Evolutionary conservation across 2,113 vertebrate species (phyloP).

Genomic region (Prunella fulvescens): DNA sequence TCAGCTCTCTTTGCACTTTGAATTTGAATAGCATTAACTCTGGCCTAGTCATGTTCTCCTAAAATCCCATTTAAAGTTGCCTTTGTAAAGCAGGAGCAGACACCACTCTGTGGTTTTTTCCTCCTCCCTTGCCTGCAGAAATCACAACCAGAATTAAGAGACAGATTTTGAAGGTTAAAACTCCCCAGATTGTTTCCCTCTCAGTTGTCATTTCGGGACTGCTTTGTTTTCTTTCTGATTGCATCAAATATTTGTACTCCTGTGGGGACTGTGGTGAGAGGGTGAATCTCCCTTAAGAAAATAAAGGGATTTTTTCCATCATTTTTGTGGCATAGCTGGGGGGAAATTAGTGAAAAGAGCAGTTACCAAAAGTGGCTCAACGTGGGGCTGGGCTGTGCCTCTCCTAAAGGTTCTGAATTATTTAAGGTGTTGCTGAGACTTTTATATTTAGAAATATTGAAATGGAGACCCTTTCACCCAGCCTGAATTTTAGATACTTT

Average conservation of each 20-base stretch:
- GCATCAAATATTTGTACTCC: constrained; percentile 47
- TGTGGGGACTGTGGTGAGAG: neutral
- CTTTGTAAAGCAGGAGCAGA: neutral
- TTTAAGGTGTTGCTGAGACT: neutral
- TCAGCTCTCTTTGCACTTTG: neutral
- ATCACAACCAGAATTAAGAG: constrained; percentile 6
- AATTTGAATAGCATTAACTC: neutral
- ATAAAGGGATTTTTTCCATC: neutral
- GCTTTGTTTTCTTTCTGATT: constrained; percentile 25
- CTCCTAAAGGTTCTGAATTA: neutral
- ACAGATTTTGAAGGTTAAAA: constrained; percentile 49
- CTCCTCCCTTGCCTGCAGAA: neutral
- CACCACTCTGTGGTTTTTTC: neutral
- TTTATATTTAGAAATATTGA: neutral
- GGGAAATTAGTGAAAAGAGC: neutral
- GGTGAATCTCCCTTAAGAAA: constrained; percentile 1
- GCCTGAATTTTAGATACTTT: neutral
- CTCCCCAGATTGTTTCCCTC: constrained; percentile 54
- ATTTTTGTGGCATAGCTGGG: neutral
- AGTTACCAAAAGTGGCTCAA: neutral
- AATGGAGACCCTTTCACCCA: neutral
- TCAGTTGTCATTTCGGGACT: neutral
- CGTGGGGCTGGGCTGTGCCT: neutral
- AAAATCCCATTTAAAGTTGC: neutral
- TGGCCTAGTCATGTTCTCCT: neutral